Base-by-base conservation (phyloP, 1,140 invertebrate genomes). In the Caenorhabditis latens region DNA sequence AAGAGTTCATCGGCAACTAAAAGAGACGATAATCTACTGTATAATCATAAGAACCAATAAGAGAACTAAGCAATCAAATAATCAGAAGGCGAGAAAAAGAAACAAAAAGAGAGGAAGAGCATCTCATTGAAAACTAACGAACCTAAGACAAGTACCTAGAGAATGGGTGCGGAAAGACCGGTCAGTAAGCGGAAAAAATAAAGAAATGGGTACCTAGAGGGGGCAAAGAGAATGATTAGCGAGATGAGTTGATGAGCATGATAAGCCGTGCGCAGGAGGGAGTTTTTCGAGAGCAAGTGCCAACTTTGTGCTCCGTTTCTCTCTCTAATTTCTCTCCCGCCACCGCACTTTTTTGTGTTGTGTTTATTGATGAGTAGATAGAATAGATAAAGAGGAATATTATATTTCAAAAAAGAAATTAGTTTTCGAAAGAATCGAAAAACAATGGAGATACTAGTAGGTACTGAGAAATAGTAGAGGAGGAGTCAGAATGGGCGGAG, bases 211-310 rank as follows among this genome's bases (percentile, higher is more conserved):
- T 14, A 53, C 32, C 32, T 1, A 32, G 32, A 13, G 71, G 46
- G 9, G 11, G n/a, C 9, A 21, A 50, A 14, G 71, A 50, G 46
- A 79, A 50, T 79, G 71, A 79, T 79, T 79, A 79, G 46, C 46
- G 24, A 53, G 71, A 50, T 50, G 71, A 79, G 71, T 79, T 79
- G 71, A 79, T 79, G 71, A 79, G 71, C 46, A 79, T 79, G 71
- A 79, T 79, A 79, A 79, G 71, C 71, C 46, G 71, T 50, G 71
- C 71, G 71, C 71, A 42, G 65, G 57, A 24, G 57, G 57, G 58
- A 48, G 65, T 9, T 71, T 79, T 50, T 79, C 71, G 71, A 79
- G 71, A 79, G 71, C 71, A 79, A 79, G 71, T 79, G 71, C 71
- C 71, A 79, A 79, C 71, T 50, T 50, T 50, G n/a, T 79, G 19